Base-by-base conservation (phyloP, 2,797 vertebrate species). In the Enteromius afrohamiltoni region DNA sequence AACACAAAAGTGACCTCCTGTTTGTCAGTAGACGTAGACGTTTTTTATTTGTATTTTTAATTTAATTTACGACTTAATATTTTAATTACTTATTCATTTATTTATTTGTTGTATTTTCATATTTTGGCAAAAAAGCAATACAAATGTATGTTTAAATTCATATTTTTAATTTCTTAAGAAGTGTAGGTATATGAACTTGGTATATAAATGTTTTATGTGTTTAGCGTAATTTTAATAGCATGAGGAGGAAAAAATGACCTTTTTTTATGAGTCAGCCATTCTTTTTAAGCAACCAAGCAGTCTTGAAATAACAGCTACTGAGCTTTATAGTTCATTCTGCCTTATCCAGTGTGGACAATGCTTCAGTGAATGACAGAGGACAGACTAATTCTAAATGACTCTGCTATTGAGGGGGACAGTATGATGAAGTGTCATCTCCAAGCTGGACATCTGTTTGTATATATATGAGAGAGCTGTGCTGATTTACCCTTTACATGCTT, bases 401-500 rank as follows among this genome's bases (percentile, higher is more conserved):
- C 58, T 0, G 77, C 82, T 71, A 60, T 71, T 83, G 71, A 74
- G 71, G 65, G 55, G 34, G 40, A 53, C 26, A 84, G 45, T 16
- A 67, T 86, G 85, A 84, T 80, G 7, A 76, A 79, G 69, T 75
- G 31, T 69, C 58, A 83, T 83, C 82, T 86, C 45, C 34, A 80
- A 70, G 49, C 62, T 76, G 83, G 81, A 77, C 64, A 69, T 86
- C 81, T 80, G 65, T 86, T 80, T 80, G 45, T 83, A 51, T 76
- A 70, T 71, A 26, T 60, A 62, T 67, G 14, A 67, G 68, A 75
- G 60, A 49, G 29, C 60, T 78, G 53, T 75, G 34, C 68, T 79
- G 67, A 82, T 79, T 79, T 79, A 83, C 77, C 31, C 49, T n/a
- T 74, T 40, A 67, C 65, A 17, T 71, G 60, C 70, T 69, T 53